Conservation (phyloP, 2,797 vertebrate species). For the Apodemus agrarius region DNA sequence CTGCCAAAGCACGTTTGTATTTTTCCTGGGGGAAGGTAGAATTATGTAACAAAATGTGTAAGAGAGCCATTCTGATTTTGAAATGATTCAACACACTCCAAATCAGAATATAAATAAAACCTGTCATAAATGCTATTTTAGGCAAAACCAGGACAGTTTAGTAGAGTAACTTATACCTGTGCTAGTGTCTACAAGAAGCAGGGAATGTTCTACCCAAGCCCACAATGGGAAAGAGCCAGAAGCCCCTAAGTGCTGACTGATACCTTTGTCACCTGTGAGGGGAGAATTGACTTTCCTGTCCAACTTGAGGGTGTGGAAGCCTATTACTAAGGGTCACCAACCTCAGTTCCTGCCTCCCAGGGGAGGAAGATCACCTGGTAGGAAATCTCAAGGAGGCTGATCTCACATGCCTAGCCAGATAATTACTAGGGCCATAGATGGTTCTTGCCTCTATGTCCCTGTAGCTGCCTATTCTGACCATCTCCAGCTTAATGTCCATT, state of each 20-base stretch:
- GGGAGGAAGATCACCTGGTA: not conserved
- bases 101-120: not conserved
- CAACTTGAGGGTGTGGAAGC: not conserved
- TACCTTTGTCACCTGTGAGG: not conserved
- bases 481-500: not conserved
- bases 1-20: conserved; percentile 96
- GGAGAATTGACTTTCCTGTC: not conserved
- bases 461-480: not conserved
- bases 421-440: not conserved
- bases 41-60: not conserved
- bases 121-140: fast-evolving
- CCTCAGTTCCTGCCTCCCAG: too few relatives aligned
- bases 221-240: too few relatives aligned
- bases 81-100: not conserved
- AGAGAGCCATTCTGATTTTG: not conserved
- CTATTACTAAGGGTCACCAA: fast-evolving
- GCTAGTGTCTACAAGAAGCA: fast-evolving
- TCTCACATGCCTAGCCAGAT: not conserved
- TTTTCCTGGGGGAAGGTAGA: conserved; percentile 90
- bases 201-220: not conserved
- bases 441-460: not conserved
- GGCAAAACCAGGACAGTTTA: not conserved
- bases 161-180: fast-evolving
- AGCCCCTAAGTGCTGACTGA: not conserved
- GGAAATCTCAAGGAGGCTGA: not conserved